A percentile compares a stretch with the other conserved stretches of the same genome.
Conservation (phyloP, 1,140 invertebrate species). For the Anoplolepis gracilipes region DNA sequence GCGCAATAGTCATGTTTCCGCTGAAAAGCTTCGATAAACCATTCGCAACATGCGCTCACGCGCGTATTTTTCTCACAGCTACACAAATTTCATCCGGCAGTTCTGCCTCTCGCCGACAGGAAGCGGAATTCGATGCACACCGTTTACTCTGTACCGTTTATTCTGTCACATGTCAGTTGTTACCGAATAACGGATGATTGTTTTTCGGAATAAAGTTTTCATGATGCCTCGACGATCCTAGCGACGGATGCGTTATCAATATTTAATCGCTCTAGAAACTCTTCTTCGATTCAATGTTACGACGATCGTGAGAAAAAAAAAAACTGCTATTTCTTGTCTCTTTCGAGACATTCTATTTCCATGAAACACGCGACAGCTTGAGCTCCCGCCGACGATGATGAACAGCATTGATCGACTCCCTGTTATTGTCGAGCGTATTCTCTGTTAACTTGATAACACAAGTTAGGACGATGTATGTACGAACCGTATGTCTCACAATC, state of each 20-base stretch:
- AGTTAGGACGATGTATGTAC: slow-evolving; percentile 44
- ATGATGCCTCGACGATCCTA: slow-evolving; percentile 19
- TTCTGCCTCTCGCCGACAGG: slow-evolving; percentile 1
- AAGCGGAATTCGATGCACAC: slow-evolving; percentile 51
- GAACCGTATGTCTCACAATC: slow-evolving; percentile 41
- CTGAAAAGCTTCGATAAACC: slow-evolving; percentile 38
- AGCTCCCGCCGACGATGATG: neutral
- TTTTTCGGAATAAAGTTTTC: slow-evolving; percentile 50
- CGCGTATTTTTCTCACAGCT: slow-evolving; percentile 51
- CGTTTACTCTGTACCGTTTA: slow-evolving; percentile 56
- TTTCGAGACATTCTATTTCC: neutral
- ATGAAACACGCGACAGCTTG: neutral
- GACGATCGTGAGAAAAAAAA: neutral
- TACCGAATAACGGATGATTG: slow-evolving; percentile 54
- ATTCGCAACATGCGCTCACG: neutral
- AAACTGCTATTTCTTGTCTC: neutral
- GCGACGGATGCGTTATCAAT: neutral
- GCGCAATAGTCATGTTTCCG: slow-evolving; percentile 5
- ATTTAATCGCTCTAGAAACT: slow-evolving; percentile 8
- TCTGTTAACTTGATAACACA: slow-evolving; percentile 43
- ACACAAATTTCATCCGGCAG: slow-evolving; percentile 45
- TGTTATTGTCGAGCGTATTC: slow-evolving; percentile 15
- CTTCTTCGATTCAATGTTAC: neutral
- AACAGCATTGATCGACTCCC: slow-evolving; percentile 35
- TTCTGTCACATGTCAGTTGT: slow-evolving; percentile 57